Conservation (phyloP, 2,113 vertebrate species). For the Hemiprocne comata region DNA sequence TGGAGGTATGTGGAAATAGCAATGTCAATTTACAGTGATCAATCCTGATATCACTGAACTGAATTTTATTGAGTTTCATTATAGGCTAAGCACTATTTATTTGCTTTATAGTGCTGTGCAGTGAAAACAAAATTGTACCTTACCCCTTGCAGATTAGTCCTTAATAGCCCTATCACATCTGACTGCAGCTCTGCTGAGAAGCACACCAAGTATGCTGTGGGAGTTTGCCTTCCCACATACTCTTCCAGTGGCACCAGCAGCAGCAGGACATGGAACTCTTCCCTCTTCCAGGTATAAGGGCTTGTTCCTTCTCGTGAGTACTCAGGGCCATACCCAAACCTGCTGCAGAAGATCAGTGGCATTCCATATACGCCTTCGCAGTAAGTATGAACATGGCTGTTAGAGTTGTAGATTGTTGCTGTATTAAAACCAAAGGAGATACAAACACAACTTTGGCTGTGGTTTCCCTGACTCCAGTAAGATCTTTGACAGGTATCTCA, state of each 20-base stretch:
- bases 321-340: not conserved
- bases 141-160: not conserved
- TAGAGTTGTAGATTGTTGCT: not conserved
- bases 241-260: not conserved
- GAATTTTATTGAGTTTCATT: constrained; percentile 13
- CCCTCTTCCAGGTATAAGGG: not conserved
- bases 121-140: constrained; percentile 20
- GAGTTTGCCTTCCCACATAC: rapidly evolving
- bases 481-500: not conserved
- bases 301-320: rapidly evolving
- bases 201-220: not conserved
- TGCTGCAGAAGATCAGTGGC: not conserved
- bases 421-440: not conserved
- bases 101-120: not conserved
- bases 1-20: not conserved
- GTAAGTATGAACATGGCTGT: not conserved
- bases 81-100: constrained; percentile 9
- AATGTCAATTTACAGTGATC: constrained; percentile 2
- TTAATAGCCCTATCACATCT: not conserved
- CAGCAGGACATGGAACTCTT: not conserved
- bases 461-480: not conserved
- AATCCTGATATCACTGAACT: not conserved
- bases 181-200: not conserved
- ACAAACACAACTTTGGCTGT: not conserved
- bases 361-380: not conserved